Percentiles rank a stretch among this genome's conserved stretches.
phyloP scores from a whole-genome alignment of 92 coral and sea anemone genomes.

The Epizoanthus illoricatus region DNA sequence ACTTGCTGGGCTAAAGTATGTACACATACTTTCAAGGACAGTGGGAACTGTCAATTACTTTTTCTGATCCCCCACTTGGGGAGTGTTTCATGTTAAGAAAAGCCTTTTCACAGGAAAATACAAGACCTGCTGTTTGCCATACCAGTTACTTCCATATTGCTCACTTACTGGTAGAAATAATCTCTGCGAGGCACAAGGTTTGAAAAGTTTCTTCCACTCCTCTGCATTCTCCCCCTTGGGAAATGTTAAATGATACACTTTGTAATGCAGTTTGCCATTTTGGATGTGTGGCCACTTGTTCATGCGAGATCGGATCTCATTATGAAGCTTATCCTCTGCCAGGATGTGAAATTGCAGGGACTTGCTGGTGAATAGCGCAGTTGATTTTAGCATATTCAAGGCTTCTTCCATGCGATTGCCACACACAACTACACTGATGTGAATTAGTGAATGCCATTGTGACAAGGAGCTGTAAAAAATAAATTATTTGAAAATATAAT shows the following conservation, averaged over 20 bases:
- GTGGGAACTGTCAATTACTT: too few species aligned
- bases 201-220: conserved; percentile 87
- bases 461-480: not conserved
- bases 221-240: conserved; percentile 62
- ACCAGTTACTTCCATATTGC: not conserved
- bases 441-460: conserved; percentile 43
- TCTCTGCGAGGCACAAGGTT: conserved; percentile 94
- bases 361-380: conserved; percentile 69
- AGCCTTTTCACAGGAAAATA: not conserved
- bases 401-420: conserved; percentile 81
- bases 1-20: too few species aligned
- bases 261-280: conserved; percentile 60
- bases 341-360: conserved; percentile 74
- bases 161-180: conserved; percentile 81
- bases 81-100: not conserved
- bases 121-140: not conserved
- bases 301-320: conserved; percentile 45
- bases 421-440: conserved; percentile 82
- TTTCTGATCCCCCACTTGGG: not conserved
- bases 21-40: too few species aligned
- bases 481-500: not conserved
- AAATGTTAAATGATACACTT: conserved; percentile 71
- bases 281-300: conserved; percentile 58
- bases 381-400: conserved; percentile 81
- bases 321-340: conserved; percentile 77